Percentiles rank a stretch among this genome's conserved stretches.
These are phyloP conservation scores for Microplitis deprimator DNA, from an alignment of 2,888 invertebrate genomes.

Conservation along the genomic window DNA sequence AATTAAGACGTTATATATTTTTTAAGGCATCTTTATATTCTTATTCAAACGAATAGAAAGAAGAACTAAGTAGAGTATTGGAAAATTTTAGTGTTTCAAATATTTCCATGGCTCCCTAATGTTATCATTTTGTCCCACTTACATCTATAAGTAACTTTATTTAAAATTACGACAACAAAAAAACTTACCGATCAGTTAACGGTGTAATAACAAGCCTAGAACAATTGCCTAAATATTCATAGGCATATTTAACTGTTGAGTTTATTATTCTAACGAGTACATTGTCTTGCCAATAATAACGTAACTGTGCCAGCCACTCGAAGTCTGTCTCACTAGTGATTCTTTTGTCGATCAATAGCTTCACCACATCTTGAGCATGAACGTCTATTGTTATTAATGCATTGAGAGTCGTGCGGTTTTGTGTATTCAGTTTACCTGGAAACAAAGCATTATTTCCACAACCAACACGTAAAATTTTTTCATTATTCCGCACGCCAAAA, in stretches of 20 bases:
- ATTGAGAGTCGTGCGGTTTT: slow-evolving; percentile 83
- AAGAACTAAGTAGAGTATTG: too few species aligned
- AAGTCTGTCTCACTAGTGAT: slow-evolving; percentile 84
- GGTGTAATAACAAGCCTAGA: slow-evolving; percentile 84
- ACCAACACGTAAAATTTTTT: neutral
- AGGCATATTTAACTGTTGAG: slow-evolving; percentile 84
- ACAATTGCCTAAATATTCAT: slow-evolving; percentile 89
- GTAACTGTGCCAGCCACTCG: slow-evolving; percentile 87
- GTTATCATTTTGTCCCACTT: neutral
- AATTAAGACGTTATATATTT: neutral
- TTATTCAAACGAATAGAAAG: too few species aligned
- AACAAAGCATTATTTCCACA: neutral
- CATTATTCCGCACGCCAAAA: neutral
- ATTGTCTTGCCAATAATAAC: slow-evolving; percentile 84
- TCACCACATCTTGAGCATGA: slow-evolving; percentile 87
- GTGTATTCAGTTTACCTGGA: slow-evolving; percentile 79
- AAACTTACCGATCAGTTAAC: slow-evolving; percentile 77
- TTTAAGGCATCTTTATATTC: neutral
- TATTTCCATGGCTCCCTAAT: neutral
- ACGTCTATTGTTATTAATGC: slow-evolving; percentile 89
- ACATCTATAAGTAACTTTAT: too few species aligned
- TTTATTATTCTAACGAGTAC: slow-evolving; percentile 83
- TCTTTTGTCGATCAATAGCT: slow-evolving; percentile 76
- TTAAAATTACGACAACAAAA: neutral
- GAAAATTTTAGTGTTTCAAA: too few species aligned